Evolutionary conservation across 1,140 invertebrate species (phyloP).

Genomic region (Samia ricini): DNA sequence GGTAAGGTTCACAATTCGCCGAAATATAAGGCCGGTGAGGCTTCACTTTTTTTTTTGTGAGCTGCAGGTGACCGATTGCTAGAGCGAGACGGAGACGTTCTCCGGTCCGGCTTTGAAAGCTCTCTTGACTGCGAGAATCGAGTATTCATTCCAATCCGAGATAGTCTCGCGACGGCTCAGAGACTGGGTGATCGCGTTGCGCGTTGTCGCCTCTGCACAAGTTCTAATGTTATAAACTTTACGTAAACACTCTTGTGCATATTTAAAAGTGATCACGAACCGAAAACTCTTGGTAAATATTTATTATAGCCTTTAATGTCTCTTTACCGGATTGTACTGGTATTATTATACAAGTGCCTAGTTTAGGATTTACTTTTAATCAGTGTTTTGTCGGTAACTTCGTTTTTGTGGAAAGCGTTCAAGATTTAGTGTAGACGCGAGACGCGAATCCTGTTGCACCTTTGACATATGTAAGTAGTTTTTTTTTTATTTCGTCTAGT

Average conservation of each 20-base stretch:
- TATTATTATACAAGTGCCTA: slow-evolving; percentile 22
- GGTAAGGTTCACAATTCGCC: slow-evolving; percentile 61
- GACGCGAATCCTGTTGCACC: slow-evolving; percentile 60
- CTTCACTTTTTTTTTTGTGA: slow-evolving; percentile 66
- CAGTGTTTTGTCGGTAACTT: slow-evolving; percentile 37
- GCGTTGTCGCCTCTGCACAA: slow-evolving; percentile 21
- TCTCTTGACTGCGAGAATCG: slow-evolving; percentile 32
- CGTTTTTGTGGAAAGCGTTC: slow-evolving; percentile 63
- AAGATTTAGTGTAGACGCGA: slow-evolving; percentile 48
- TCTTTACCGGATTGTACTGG: slow-evolving; percentile 3
- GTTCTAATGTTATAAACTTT: slow-evolving; percentile 60
- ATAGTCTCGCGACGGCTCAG: slow-evolving; percentile 64
- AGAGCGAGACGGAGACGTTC: slow-evolving; percentile 49
- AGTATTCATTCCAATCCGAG: slow-evolving; percentile 23
- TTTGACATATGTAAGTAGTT: slow-evolving; percentile 68
- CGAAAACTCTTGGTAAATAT: slow-evolving; percentile 15
- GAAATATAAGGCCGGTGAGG: slow-evolving; percentile 64
- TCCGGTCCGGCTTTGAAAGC: slow-evolving; percentile 42
- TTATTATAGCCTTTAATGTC: slow-evolving; percentile 15
- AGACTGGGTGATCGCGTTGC: slow-evolving; percentile 41
- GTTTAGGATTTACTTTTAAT: slow-evolving; percentile 14
- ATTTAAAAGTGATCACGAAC: slow-evolving; percentile 13
- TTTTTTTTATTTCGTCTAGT: slow-evolving; percentile 23
- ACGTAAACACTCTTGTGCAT: slow-evolving; percentile 39
- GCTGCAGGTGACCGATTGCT: slow-evolving; percentile 61